Base-by-base conservation (phyloP, 2,888 invertebrate species). In the Unio pictorum region DNA sequence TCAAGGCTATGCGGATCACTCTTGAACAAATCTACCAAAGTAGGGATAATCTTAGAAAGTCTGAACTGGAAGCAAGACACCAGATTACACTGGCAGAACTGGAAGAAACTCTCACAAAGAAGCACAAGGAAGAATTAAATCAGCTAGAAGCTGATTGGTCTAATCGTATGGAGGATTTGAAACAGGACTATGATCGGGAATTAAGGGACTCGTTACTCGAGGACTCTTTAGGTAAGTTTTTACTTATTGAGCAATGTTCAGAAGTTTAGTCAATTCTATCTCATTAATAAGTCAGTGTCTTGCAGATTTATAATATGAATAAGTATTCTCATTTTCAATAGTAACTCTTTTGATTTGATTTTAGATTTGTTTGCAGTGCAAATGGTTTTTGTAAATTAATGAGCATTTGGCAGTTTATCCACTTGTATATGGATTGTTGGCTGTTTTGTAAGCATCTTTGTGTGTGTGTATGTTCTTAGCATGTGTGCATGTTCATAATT, bases 1-100 rank as follows among this genome's bases (percentile, higher is more conserved):
- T 86, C 57, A 78, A 82, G 61, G 84, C 84, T 7, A 81, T 85
- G 79, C 71, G 80, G 61, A 66, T 81, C 56, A 82, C 85, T 11
- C 71, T 86, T 67, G 85, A 86, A 67, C 84, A 86, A 73, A 81
- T 86, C 30, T 81, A 87, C 70, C 73, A 64, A 26, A 80, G 81
- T 60, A 84, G 86, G 67, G 23, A 79, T 11, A 74, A 81, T 30
- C 72, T 87, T 55, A 70, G 78, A n/a, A 69, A 75, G 55, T 75
- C 80, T 4, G 78, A 83, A 55, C 67, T 82, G 18, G 79, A 84
- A 64, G 74, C 79, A 66, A 71, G 76, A 28, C 80, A 80, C 55
- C 76, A 79, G 45, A 66, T 69, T 15, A 75, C 79, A 23, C 66
- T 86, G 34, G 45, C 66, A 11, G 72, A 75, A 28, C 73, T 80